These are phyloP conservation scores for Apoda limacodes DNA, from an alignment of 2,888 invertebrate species.

Conservation along the genomic window DNA sequence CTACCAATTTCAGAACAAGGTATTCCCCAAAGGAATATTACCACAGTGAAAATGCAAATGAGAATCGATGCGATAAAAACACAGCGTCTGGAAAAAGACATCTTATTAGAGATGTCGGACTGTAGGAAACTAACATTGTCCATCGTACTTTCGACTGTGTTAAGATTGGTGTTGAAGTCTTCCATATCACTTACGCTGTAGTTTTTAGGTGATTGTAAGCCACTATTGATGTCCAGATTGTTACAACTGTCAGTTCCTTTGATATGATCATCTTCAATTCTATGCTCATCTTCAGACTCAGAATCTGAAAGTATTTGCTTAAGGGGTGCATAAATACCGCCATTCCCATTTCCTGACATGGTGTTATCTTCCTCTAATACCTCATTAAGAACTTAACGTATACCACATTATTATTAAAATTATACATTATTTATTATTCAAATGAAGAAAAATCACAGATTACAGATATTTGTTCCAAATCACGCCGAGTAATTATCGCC, in stretches of 20 bases:
- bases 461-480: too few species aligned
- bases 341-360: constrained; percentile 59
- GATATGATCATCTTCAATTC: constrained; percentile 38
- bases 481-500: too few species aligned
- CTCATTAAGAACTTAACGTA: too few species aligned
- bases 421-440: too few species aligned
- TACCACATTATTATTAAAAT: too few species aligned
- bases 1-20: constrained; percentile 80
- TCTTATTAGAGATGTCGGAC: constrained; percentile 62
- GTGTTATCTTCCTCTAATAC: too few species aligned
- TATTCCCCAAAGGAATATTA: constrained; percentile 80
- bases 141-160: constrained; percentile 59
- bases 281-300: constrained; percentile 79
- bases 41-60: constrained; percentile 76
- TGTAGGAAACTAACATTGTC: constrained; percentile 62
- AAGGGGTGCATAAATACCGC: constrained; percentile 77
- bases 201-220: constrained; percentile 53
- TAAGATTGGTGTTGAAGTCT: constrained; percentile 55
- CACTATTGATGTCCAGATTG: constrained; percentile 57
- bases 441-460: too few species aligned
- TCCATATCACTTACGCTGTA: constrained; percentile 60
- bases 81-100: constrained; percentile 76
- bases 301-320: constrained; percentile 83
- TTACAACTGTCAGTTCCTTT: constrained; percentile 48
- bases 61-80: constrained; percentile 79